Conservation (phyloP, 2,888 invertebrate genomes). For the Polia nebulosa region DNA sequence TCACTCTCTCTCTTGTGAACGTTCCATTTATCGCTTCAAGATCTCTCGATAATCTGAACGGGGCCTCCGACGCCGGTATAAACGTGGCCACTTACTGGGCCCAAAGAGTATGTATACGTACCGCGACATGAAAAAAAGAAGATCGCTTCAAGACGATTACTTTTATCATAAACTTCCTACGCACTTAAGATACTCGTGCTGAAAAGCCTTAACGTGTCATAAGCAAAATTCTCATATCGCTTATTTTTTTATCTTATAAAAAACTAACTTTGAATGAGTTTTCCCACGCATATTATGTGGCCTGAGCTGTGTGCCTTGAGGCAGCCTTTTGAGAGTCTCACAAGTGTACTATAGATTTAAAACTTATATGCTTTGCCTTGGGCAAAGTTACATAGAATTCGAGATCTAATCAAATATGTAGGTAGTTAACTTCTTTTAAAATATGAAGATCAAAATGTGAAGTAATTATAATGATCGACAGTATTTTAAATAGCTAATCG, state of each 20-base stretch:
- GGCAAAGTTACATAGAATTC: slow-evolving; percentile 28
- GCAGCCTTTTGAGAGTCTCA: slow-evolving; percentile 1
- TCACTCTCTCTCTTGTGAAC: background rate
- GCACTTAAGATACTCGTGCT: background rate
- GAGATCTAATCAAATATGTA: slow-evolving; percentile 22
- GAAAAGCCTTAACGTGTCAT: slow-evolving; percentile 3
- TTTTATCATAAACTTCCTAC: slow-evolving; percentile 24
- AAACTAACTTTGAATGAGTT: slow-evolving; percentile 33
- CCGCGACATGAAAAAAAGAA: no score
- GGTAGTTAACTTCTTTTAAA: slow-evolving; percentile 1
- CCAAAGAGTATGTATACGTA: no score
- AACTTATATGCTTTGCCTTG: slow-evolving; percentile 36
- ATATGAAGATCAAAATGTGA: slow-evolving; percentile 19
- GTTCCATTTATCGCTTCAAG: background rate
- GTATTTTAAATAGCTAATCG: slow-evolving; percentile 22
- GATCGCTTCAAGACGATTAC: slow-evolving; percentile 3
- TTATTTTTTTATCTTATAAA: slow-evolving; percentile 36
- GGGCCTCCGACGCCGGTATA: no score
- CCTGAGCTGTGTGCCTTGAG: slow-evolving; percentile 10
- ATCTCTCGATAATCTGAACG: no score
- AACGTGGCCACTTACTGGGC: no score
- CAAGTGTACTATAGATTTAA: slow-evolving; percentile 14
- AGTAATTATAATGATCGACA: slow-evolving; percentile 51
- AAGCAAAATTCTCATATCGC: slow-evolving; percentile 14
- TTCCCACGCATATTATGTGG: slow-evolving; percentile 41